Evolutionary conservation across 2,113 vertebrate species (phyloP).

Genomic region (Sterrhoptilus dennistouni): DNA sequence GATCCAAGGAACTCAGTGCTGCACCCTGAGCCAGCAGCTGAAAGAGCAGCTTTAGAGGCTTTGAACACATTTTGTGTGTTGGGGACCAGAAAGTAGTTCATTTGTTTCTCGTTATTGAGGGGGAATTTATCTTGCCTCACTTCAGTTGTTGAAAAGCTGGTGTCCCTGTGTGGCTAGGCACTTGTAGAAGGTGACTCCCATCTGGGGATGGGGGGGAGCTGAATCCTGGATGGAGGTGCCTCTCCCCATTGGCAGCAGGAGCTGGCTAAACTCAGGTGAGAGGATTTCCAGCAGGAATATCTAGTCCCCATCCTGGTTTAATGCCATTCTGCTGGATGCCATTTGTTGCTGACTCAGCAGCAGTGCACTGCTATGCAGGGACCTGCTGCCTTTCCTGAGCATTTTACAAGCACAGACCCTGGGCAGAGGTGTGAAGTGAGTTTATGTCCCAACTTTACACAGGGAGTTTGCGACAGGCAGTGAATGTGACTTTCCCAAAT

Average conservation of each 20-base stretch:
- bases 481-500: accelerated
- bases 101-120: neutral
- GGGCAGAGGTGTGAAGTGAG: neutral
- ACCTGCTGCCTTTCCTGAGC: neutral
- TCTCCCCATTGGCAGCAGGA: neutral
- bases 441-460: neutral
- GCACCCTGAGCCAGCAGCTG: neutral
- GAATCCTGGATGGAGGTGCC: accelerated
- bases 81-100: neutral
- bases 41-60: neutral
- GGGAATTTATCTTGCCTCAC: neutral
- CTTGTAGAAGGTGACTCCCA: neutral
- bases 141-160: neutral
- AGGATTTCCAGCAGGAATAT: neutral
- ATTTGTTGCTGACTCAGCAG: neutral
- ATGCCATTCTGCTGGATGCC: neutral
- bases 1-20: neutral
- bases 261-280: neutral
- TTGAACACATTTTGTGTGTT: neutral
- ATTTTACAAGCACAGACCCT: neutral
- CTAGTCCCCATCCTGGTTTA: neutral
- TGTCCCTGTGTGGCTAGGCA: neutral
- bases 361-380: neutral
- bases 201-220: neutral
- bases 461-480: neutral